Evolutionary conservation across 2,888 invertebrate species (phyloP), one percentile per base, ranked within the genome.

Genomic region (Deilephila elpenor): DNA sequence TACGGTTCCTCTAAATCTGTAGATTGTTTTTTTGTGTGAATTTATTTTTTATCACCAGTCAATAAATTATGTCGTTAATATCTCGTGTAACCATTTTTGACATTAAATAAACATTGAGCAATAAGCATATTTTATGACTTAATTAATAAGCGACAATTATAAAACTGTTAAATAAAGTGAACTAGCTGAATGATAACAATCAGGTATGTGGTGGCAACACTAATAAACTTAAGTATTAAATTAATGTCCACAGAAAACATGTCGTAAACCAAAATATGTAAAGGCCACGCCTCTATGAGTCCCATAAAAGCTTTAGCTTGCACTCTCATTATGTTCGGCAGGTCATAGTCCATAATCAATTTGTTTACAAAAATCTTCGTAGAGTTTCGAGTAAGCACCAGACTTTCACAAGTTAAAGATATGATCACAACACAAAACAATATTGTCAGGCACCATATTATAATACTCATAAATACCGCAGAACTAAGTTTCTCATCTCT

Each of bases 171-270:
- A 53, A 86, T 67, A 74, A 91, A 87, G 77, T 89, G 88, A 34
- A 86, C 86, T 56, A 89, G 82, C 82, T 92, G 92, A 75, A 91
- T 85, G 32, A 91, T 86, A 19, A 91, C 84, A 79, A 92, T 89
- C 72, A 91, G 83, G 76, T 89, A 92, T 0, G 91, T 90, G 0
- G 91, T 89, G 25, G 89, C 86, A 2, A 91, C 86, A 74, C 89
- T 90, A 67, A 90, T 84, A 74, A 90, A 91, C 73, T 90, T 91
- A 2, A 91, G 79, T 80, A 91, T 86, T 17, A 92, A 77, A 1
- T 88, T 88, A 44, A 91, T 84, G 74, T 92, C 89, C 3, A 92
- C 83, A 4, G 87, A 81, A 75, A 90, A 88, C 88, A 92, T 88
- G 73, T 89, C 87, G 62, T 87, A 91, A 17, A 88, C 81, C 34